These are phyloP conservation scores for Dysidea cf. avara DNA, from an alignment of 37 sponge, comb jelly and placozoan species.

Conservation along the genomic window DNA sequence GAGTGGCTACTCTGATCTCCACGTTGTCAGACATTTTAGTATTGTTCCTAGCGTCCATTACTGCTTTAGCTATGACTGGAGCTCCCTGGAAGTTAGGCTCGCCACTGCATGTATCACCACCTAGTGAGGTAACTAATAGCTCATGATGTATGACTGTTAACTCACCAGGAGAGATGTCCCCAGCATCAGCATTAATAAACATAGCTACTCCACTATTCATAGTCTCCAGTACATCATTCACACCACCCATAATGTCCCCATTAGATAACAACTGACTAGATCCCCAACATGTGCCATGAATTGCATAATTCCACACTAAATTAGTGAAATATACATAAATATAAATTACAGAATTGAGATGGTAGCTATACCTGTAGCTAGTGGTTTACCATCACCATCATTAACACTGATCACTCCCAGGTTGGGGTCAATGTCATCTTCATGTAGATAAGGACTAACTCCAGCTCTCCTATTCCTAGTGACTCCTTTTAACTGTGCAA, in stretches of 20 bases:
- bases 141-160: too few species aligned
- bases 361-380: conserved; percentile 12
- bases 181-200: conserved; percentile 52
- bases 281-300: conserved; percentile 49
- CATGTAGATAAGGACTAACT: conserved; percentile 31
- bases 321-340: background rate
- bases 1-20: background rate
- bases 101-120: conserved; percentile 18
- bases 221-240: conserved; percentile 25
- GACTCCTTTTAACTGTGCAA: conserved; percentile 23
- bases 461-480: conserved; percentile 33
- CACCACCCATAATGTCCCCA: conserved; percentile 54
- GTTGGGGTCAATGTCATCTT: conserved; percentile 37
- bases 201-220: conserved; percentile 34
- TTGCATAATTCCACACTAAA: conserved; percentile 52
- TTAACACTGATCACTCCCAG: conserved; percentile 37
- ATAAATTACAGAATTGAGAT: background rate
- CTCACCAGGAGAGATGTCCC: conserved; percentile 45
- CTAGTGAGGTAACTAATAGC: too few species aligned
- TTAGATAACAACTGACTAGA: conserved; percentile 25
- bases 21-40: background rate
- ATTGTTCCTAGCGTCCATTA: conserved; percentile 4
- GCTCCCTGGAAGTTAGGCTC: conserved; percentile 40
- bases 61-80: conserved; percentile 23
- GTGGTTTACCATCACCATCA: conserved; percentile 22